Base-by-base conservation (phyloP, 2,113 vertebrate genomes). In the Spilogale gracilis region DNA sequence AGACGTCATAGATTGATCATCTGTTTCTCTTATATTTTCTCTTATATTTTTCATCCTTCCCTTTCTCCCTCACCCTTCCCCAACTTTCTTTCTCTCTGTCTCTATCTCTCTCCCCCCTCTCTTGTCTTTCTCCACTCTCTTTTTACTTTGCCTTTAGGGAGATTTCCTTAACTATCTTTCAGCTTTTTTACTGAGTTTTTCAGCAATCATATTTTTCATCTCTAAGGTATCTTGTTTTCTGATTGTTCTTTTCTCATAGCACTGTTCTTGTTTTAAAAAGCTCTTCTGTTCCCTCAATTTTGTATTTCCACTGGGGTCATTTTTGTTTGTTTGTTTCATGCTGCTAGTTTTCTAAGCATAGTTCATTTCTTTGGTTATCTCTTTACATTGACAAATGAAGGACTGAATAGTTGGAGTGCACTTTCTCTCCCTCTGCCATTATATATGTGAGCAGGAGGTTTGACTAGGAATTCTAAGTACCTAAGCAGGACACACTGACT, bases 121-220 rank as follows among this genome's bases (percentile, higher is more conserved):
- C 38, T 38, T 11, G 16, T 32, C 45, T 23, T 1, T 71, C 17
- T 90, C 17, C 0, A 65, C 16, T 45, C 27, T 84, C 5, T 82
- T 6, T 95, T 61, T 85, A 50, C 50, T 89, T 85, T 95, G 18
- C 23, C 82, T 87, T 89, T 65, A 88, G 58, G 76, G 32, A 81
- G 18, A 91, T 93, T 96, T 84, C 63, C 54, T 96, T 63, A 95
- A 52, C 65, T 84, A 81, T 80, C 60, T 89, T 90, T 30, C 50
- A 84, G 32, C 32, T 88, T 91, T 97, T 97, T 85, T 91, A 91
- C 23, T 94, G 86, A 80, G 32, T 87, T 97, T 94, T 89, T 56
- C 45, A 83, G 60, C 50, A 60, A 25, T 87, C 63, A 21, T 76
- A 25, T 76, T 89, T 95, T 97, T 96, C 9, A 18, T 92, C 18